Percentiles rank a stretch among this genome's conserved stretches.
phyloP scores from a whole-genome alignment of 1,140 invertebrate species.

The Battus philenor region DNA sequence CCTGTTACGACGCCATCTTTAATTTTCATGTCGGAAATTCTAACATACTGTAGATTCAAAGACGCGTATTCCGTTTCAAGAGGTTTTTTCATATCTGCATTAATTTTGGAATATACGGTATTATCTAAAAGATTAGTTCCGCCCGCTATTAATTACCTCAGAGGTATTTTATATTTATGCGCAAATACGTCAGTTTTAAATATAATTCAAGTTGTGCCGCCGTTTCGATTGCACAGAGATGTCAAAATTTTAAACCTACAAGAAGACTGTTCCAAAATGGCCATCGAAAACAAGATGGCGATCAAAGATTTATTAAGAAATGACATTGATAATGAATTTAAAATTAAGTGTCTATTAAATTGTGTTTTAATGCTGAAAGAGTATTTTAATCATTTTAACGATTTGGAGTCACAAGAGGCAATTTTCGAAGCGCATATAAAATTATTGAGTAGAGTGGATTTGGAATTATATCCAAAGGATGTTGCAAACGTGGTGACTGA shows the following conservation, averaged over 20 bases:
- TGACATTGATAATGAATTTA: conserved; percentile 78
- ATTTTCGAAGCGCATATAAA: conserved; percentile 65
- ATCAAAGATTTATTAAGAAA: conserved; percentile 73
- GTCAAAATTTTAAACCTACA: conserved; percentile 77
- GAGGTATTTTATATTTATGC: conserved; percentile 81
- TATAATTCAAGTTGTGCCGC: conserved; percentile 78
- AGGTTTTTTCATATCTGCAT: conserved; percentile 85
- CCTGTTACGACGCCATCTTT: conserved; percentile 89
- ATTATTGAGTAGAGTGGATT: conserved; percentile 66
- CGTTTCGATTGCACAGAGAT: conserved; percentile 78
- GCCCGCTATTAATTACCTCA: conserved; percentile 85
- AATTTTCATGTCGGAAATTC: conserved; percentile 89
- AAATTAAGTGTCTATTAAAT: conserved; percentile 76
- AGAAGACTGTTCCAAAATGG: conserved; percentile 57
- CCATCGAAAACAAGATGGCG: conserved; percentile 42
- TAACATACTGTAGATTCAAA: conserved; percentile 79
- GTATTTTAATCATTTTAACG: conserved; percentile 74
- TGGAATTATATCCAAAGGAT: conserved; percentile 79
- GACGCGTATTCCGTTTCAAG: conserved; percentile 81
- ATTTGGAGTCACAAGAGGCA: conserved; percentile 72
- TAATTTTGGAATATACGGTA: conserved; percentile 86
- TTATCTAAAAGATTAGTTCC: conserved; percentile 90
- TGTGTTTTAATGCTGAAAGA: conserved; percentile 77
- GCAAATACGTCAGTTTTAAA: conserved; percentile 76
- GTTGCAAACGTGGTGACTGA: conserved; percentile 71